Percentiles rank a stretch among this genome's conserved stretches.
Evolutionary conservation across 1,140 invertebrate species (phyloP).

Genomic region (Steinernema feltiae): DNA sequence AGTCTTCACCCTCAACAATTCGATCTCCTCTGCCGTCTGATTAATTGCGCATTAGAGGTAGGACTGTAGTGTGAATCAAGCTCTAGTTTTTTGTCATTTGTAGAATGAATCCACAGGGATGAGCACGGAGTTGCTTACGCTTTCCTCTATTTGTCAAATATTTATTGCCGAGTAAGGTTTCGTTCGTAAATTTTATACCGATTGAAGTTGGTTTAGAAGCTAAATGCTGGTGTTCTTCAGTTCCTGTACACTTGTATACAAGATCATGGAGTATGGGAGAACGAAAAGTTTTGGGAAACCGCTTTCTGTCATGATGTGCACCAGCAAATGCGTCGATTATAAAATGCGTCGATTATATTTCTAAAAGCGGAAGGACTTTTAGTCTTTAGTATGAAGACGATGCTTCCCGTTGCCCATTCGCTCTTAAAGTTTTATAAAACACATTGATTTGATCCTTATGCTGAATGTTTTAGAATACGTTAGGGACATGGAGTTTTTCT

Average conservation of each 20-base stretch:
- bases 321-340: conserved; percentile 81
- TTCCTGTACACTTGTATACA: conserved; percentile 95
- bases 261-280: conserved; percentile 91
- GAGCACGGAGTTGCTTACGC: conserved; percentile 88
- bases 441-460: too few species aligned
- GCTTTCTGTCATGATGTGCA: conserved; percentile 94
- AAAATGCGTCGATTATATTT: conserved; percentile 69
- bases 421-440: too few species aligned
- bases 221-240: conserved; percentile 93
- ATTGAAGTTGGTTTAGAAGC: conserved; percentile 63
- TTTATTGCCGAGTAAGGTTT: conserved; percentile 75
- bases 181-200: neutral
- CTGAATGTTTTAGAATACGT: conserved; percentile 60
- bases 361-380: conserved; percentile 7
- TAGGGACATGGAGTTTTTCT: conserved; percentile 60
- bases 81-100: conserved; percentile 33
- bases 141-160: conserved; percentile 80
- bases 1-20: conserved; percentile 78
- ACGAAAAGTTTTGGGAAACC: conserved; percentile 93
- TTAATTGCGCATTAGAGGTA: conserved; percentile 86
- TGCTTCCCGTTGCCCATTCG: too few species aligned
- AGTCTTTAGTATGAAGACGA: too few species aligned
- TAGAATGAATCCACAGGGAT: conserved; percentile 82
- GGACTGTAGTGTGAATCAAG: conserved; percentile 16
- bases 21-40: conserved; percentile 82